A percentile compares a stretch with the other conserved stretches of the same genome.
Evolutionary conservation across 2,113 vertebrate species (phyloP).

Genomic region (Paraplagusia blochii): DNA sequence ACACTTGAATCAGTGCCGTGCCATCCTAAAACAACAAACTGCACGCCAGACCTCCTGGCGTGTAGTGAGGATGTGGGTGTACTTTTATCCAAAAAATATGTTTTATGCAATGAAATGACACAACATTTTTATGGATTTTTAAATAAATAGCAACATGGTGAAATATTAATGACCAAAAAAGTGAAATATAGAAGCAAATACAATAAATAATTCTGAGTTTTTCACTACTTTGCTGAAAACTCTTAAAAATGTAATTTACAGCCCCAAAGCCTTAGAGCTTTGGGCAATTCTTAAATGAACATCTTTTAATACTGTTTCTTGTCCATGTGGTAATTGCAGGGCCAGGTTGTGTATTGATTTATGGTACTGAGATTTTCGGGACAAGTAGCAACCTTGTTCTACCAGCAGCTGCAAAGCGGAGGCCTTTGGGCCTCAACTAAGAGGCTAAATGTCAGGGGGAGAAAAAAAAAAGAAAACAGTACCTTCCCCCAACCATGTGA

Average conservation of each 20-base stretch:
- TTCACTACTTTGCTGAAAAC: background rate
- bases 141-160: constrained; percentile 6
- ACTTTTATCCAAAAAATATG: constrained; percentile 11
- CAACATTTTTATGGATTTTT: constrained; percentile 6
- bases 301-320: constrained; percentile 3
- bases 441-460: constrained; percentile 31
- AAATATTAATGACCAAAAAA: background rate
- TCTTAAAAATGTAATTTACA: background rate
- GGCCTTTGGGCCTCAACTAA: constrained; percentile 38
- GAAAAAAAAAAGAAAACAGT: constrained; percentile 18
- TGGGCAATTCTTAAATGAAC: constrained; percentile 1
- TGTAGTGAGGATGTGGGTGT: constrained; percentile 2
- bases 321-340: constrained; percentile 6
- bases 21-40: constrained; percentile 20
- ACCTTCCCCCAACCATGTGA: constrained; percentile 28
- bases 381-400: constrained; percentile 45
- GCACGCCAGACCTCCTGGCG: constrained; percentile 27
- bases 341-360: constrained; percentile 43
- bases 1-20: constrained; percentile 5
- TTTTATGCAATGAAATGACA: constrained; percentile 8
- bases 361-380: constrained; percentile 18
- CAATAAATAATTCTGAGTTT: no score
- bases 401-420: constrained; percentile 42
- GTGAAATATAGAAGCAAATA: no score
- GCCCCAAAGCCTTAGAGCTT: background rate